Conservation (phyloP, 2,113 vertebrate genomes). For the Rhabdornis inornatus region DNA sequence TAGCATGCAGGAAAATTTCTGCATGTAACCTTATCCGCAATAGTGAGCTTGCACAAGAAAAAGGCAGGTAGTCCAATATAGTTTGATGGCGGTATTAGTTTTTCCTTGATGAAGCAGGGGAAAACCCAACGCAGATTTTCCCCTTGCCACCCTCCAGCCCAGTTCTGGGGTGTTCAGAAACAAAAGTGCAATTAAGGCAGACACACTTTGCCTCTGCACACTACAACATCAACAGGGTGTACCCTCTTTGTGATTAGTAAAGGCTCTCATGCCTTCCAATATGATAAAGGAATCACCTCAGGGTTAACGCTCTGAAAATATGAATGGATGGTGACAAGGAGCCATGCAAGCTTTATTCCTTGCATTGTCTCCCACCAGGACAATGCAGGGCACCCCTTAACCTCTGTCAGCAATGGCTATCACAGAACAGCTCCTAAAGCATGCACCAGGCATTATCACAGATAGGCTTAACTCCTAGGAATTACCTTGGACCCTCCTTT, state of each 20-base stretch:
- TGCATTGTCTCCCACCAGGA: background rate
- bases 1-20: background rate
- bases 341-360: background rate
- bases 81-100: background rate
- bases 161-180: background rate
- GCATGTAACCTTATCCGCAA: background rate
- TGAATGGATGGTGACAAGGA: background rate
- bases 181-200: background rate
- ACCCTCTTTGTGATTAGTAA: background rate
- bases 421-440: background rate
- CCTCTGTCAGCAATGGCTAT: background rate
- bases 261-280: background rate
- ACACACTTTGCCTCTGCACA: background rate
- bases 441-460: background rate
- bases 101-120: background rate
- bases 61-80: background rate
- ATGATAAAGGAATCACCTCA: background rate
- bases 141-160: background rate
- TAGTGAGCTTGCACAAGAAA: background rate
- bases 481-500: background rate
- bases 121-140: background rate
- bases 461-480: background rate
- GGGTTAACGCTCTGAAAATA: background rate
- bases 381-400: background rate
- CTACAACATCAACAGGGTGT: conserved; percentile 3